Base-by-base conservation (phyloP, 2,113 vertebrate species). In the Oophaga pumilio region DNA sequence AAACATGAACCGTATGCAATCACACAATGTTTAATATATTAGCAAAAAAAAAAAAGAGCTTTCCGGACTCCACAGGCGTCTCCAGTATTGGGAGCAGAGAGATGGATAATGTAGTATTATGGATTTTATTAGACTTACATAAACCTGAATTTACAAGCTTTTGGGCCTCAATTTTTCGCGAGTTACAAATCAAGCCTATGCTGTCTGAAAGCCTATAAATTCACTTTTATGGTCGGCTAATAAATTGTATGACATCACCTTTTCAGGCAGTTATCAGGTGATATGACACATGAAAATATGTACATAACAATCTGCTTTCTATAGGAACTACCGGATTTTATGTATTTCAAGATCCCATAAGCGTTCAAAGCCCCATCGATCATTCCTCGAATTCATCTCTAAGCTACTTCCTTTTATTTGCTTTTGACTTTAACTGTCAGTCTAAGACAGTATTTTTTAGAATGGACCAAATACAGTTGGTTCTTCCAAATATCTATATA, bases 211-310 rank as follows among this genome's bases (percentile, higher is more conserved):
- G 52, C 53, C 73, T 62, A 74, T 85, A 76, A 85, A 76, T 85
- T 60, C 33, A 24, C 4, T 76, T 76, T 85, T 76, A 85, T 50
- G 84, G 15, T 50, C 28, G 28, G 60, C 43, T 49, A 60, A 77
- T 85, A 85, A 85, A 85, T 76, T 50, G 80, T 52, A 82, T 82
- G 80, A 82, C 80, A 82, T 68, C 80, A 82, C 60, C 80, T 68
- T 24, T 52, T 66, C 60, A 49, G 60, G 28, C 26, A 14, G 57
- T 14, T 49, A 62, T 62, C 28, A 28, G 59, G 43, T 59, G 1
- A 22, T 68, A 24, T 52, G n/a, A 24, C 52, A 66, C 80, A 68
- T 50, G 43, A 49, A 68, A 50, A 82, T 82, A 82, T 43, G 52
- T 62, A 52, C 13, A 1, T 82, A 82, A 52, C 59, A 62, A 20